Evolutionary conservation across 2,888 invertebrate genomes (phyloP).

Genomic region (Aporophyla nigra): DNA sequence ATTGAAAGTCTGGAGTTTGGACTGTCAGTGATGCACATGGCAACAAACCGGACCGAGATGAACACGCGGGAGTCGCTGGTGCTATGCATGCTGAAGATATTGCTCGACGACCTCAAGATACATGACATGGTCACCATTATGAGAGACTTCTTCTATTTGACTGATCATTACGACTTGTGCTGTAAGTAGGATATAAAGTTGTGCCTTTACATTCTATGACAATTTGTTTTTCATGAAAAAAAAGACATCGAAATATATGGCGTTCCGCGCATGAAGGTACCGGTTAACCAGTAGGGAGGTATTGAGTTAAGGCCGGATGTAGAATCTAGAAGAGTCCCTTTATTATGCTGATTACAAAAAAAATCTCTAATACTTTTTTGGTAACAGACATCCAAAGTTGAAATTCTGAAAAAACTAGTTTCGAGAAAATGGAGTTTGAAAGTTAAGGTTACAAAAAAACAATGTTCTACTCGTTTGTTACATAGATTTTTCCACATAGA

Average conservation of each 20-base stretch:
- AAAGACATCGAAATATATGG: neutral
- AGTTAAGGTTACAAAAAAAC: too few species aligned
- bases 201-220: neutral
- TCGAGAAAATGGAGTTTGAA: too few species aligned
- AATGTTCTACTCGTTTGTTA: too few species aligned
- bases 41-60: conserved; percentile 66
- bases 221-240: neutral
- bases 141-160: conserved; percentile 80
- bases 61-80: conserved; percentile 75
- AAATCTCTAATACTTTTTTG: too few species aligned
- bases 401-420: too few species aligned
- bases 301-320: too few species aligned
- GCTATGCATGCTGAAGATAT: conserved; percentile 77
- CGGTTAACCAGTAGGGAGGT: too few species aligned
- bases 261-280: too few species aligned
- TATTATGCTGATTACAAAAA: too few species aligned
- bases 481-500: too few species aligned
- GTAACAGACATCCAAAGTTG: too few species aligned
- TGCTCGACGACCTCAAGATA: conserved; percentile 77
- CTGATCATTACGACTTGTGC: conserved; percentile 75
- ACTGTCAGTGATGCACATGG: conserved; percentile 79
- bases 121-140: conserved; percentile 80
- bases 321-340: too few species aligned
- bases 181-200: conserved; percentile 39
- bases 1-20: conserved; percentile 79